Conservation (phyloP, 2,797 vertebrate species). For the Cetoscarus ocellatus region DNA sequence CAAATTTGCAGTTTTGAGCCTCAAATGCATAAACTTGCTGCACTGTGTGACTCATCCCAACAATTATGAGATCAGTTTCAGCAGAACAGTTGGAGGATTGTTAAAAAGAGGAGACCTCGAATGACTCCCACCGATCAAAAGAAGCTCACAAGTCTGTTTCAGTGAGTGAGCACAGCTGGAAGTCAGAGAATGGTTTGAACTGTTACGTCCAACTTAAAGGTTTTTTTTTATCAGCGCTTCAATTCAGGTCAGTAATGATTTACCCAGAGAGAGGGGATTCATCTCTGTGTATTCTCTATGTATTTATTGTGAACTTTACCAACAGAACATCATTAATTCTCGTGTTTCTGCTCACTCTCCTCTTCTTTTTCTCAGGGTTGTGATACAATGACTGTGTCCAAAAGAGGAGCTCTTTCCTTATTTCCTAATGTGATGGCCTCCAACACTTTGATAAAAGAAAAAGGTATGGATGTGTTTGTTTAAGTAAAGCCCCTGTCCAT, state of each 20-base stretch:
- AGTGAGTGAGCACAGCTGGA: conserved; percentile 36
- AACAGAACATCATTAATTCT: background rate
- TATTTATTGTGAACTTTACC: background rate
- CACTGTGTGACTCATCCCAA: conserved; percentile 33
- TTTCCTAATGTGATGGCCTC: conserved; percentile 57
- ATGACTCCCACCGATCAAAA: conserved; percentile 64
- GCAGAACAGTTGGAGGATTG: conserved; percentile 65
- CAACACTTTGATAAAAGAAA: conserved; percentile 38
- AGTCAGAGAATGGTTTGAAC: conserved; percentile 49
- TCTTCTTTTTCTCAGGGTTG: background rate
- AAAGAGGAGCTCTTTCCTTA: conserved; percentile 29
- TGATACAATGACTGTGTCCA: conserved; percentile 35
- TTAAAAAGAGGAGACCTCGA: conserved; percentile 55
- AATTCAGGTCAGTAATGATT: conserved; percentile 2
- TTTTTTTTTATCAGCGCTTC: conserved; percentile 12
- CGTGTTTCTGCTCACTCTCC: background rate
- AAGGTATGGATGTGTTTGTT: conserved; percentile 49
- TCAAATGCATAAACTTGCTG: conserved; percentile 9
- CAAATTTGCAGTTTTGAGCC: conserved; percentile 5
- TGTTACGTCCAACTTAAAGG: background rate
- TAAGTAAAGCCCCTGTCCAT: conserved; percentile 1
- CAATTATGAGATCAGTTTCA: conserved; percentile 68
- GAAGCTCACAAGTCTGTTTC: conserved; percentile 40
- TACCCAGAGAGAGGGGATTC: conserved; percentile 16
- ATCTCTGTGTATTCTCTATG: background rate